Conservation (phyloP, 1,140 invertebrate species). For the Mesaphorura yosii region DNA sequence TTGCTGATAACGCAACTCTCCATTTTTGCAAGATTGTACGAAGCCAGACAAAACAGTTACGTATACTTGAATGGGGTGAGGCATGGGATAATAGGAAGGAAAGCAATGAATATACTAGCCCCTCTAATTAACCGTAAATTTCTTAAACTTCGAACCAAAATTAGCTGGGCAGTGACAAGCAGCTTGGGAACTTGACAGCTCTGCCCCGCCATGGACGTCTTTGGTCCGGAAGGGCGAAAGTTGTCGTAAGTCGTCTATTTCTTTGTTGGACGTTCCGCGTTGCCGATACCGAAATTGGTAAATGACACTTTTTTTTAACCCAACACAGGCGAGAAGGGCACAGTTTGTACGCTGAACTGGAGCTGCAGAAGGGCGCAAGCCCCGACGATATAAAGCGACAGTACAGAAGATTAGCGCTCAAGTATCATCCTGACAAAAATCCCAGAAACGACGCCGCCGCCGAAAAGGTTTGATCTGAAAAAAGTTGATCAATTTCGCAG, state of each 20-base stretch:
- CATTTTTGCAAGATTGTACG: too few species aligned
- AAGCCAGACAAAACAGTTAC: too few species aligned
- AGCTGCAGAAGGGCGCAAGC: slow-evolving; percentile 28
- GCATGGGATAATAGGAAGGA: too few species aligned
- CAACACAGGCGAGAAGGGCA: slow-evolving; percentile 14
- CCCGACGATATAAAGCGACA: slow-evolving; percentile 34
- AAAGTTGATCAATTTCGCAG: neutral
- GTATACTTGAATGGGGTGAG: too few species aligned
- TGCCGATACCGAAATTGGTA: neutral
- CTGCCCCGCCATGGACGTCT: too few species aligned
- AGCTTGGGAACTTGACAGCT: too few species aligned
- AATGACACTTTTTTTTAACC: too few species aligned
- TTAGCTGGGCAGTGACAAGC: too few species aligned
- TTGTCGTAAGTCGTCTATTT: neutral
- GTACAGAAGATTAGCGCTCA: slow-evolving; percentile 34
- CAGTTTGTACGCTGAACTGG: slow-evolving; percentile 19
- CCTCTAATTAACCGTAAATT: too few species aligned
- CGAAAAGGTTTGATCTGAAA: slow-evolving; percentile 32
- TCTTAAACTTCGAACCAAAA: too few species aligned
- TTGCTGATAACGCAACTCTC: too few species aligned
- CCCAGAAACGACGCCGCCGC: slow-evolving; percentile 32
- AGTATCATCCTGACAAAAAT: slow-evolving; percentile 37
- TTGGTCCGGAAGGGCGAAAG: neutral
- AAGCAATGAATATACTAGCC: too few species aligned
- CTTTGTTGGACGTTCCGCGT: neutral